phyloP scores from a whole-genome alignment of 2,888 invertebrate species.

The Agrotis clavis region DNA sequence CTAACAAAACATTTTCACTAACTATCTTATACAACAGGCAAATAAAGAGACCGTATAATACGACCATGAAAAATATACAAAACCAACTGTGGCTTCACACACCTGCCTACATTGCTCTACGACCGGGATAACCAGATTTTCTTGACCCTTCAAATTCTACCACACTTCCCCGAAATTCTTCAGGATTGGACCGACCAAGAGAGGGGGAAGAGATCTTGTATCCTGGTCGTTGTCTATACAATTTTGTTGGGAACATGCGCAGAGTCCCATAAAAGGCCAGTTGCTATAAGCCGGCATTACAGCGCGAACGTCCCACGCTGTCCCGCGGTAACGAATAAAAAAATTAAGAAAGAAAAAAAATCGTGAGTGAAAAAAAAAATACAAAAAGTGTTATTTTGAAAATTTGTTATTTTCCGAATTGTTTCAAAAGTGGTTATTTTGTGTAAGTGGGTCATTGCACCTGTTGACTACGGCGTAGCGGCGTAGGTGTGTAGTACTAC shows the following conservation, averaged over 20 bases:
- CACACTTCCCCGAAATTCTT: constrained; percentile 40
- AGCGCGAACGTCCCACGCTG: constrained; percentile 71
- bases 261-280: constrained; percentile 70
- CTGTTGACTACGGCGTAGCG: constrained; percentile 75
- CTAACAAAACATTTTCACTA: constrained; percentile 41
- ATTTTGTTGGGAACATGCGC: constrained; percentile 83
- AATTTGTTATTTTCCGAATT: constrained; percentile 10
- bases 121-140: constrained; percentile 66
- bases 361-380: constrained; percentile 45
- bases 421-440: constrained; percentile 30
- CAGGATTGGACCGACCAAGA: constrained; percentile 1
- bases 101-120: constrained; percentile 68
- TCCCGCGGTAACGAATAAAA: constrained; percentile 35
- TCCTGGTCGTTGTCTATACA: constrained; percentile 72
- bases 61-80: constrained; percentile 67
- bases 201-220: constrained; percentile 69
- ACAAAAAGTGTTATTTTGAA: constrained; percentile 20
- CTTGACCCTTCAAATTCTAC: constrained; percentile 61
- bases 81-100: constrained; percentile 88
- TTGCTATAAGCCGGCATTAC: constrained; percentile 73
- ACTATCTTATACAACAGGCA: constrained; percentile 42
- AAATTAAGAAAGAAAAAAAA: constrained; percentile 16
- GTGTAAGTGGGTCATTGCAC: constrained; percentile 70
- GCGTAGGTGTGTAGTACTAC: constrained; percentile 70
- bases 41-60: constrained; percentile 57